Percentiles rank a stretch among this genome's conserved stretches.
phyloP scores from a whole-genome alignment of 2,888 invertebrate species.

The Mesochorus sp. region DNA sequence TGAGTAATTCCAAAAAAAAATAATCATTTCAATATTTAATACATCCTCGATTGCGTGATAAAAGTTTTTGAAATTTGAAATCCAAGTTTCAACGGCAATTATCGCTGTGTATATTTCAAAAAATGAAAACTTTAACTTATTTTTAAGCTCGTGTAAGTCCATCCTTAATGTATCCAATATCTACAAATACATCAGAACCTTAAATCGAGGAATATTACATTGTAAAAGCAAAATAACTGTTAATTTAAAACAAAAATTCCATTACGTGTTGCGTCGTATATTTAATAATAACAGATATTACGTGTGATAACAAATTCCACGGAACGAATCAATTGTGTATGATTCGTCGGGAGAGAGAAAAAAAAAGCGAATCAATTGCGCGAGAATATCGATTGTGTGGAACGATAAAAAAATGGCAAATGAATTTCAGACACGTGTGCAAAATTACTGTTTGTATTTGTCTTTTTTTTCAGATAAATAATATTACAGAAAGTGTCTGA shows the following conservation, averaged over 20 bases:
- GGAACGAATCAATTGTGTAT: not conserved
- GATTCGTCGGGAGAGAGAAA: not conserved
- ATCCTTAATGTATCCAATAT: too few species aligned
- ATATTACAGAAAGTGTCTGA: too few species aligned
- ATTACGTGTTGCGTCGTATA: not conserved
- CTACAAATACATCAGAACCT: too few species aligned
- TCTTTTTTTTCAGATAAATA: too few species aligned
- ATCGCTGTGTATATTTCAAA: not conserved
- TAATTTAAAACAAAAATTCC: constrained; percentile 9
- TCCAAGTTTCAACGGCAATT: not conserved
- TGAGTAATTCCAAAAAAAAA: too few species aligned
- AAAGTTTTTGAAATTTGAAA: not conserved
- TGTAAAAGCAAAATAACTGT: not conserved
- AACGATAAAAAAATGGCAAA: not conserved
- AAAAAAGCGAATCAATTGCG: not conserved
- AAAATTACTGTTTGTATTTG: not conserved
- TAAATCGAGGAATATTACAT: too few species aligned
- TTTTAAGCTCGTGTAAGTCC: too few species aligned
- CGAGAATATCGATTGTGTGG: too few species aligned
- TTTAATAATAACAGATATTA: not conserved
- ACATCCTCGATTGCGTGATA: not conserved
- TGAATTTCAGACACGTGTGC: not conserved
- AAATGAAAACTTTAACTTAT: not conserved
- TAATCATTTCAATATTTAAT: too few species aligned
- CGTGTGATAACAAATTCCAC: not conserved